phyloP scores from a whole-genome alignment of 2,888 invertebrate species.

The Conops quadrifasciatus region DNA sequence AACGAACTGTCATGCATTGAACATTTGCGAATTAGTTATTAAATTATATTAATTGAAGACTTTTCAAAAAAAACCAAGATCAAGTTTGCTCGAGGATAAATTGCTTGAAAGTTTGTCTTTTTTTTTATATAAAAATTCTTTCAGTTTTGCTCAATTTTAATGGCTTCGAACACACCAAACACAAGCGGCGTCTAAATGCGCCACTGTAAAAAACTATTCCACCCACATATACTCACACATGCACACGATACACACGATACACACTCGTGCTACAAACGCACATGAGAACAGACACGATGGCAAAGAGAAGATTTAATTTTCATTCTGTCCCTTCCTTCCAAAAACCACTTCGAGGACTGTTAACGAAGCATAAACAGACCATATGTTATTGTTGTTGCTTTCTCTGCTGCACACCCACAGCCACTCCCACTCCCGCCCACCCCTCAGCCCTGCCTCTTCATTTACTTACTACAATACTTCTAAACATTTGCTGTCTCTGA shows the following conservation, averaged over 20 bases:
- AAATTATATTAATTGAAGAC: no score
- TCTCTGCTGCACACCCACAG: background rate
- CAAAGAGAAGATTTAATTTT: slow-evolving; percentile 49
- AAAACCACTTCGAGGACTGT: slow-evolving; percentile 10
- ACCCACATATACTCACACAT: slow-evolving; percentile 10
- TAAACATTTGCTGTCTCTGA: background rate
- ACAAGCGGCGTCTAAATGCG: no score
- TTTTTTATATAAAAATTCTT: no score
- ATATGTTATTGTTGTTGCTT: slow-evolving; percentile 1
- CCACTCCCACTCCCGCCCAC: slow-evolving; percentile 15
- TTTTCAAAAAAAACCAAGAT: no score
- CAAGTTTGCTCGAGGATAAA: no score
- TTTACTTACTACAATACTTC: no score
- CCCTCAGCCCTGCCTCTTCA: background rate
- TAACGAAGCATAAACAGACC: no score
- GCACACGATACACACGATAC: background rate
- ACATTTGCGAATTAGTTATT: no score
- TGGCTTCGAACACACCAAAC: no score
- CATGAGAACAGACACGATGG: slow-evolving; percentile 13
- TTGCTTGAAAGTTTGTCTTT: no score
- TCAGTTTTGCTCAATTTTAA: no score
- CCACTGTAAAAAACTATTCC: slow-evolving; percentile 19
- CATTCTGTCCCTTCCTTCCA: slow-evolving; percentile 40
- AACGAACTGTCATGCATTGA: no score
- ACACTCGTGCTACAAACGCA: slow-evolving; percentile 1